phyloP scores from a whole-genome alignment of 2,888 invertebrate species.

The Brenthis hecate region DNA sequence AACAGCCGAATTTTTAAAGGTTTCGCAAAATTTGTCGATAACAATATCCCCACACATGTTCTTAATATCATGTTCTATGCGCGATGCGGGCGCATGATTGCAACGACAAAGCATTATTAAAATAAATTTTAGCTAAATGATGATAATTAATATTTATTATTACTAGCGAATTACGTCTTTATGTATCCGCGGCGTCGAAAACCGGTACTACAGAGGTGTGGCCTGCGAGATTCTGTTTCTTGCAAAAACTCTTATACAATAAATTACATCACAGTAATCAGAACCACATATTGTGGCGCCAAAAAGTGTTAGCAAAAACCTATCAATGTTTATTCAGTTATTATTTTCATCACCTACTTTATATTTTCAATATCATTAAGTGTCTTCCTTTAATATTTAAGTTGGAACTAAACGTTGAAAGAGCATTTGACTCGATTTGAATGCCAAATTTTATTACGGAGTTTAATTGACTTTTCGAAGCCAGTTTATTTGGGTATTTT shows the following conservation, averaged over 20 bases:
- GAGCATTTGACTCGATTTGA: no score
- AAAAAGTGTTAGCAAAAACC: not conserved
- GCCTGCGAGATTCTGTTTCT: slow-evolving; percentile 12
- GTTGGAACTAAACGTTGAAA: no score
- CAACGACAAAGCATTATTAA: not conserved
- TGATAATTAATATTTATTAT: slow-evolving; percentile 43
- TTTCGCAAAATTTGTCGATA: slow-evolving; percentile 13
- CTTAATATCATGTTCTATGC: slow-evolving; percentile 2
- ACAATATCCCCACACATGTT: slow-evolving; percentile 16
- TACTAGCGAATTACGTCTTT: not conserved
- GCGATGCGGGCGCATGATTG: slow-evolving; percentile 5
- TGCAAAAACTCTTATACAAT: slow-evolving; percentile 6
- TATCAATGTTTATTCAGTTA: slow-evolving; percentile 3
- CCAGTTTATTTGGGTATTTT: no score
- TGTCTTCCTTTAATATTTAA: not conserved
- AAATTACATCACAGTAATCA: slow-evolving; percentile 6
- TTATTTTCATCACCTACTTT: not conserved
- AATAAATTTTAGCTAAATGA: slow-evolving; percentile 18
- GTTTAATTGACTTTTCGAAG: no score
- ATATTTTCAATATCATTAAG: slow-evolving; percentile 2
- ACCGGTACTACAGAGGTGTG: slow-evolving; percentile 31
- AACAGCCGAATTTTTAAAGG: not conserved
- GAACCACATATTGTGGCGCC: not conserved
- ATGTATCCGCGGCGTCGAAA: slow-evolving; percentile 1
- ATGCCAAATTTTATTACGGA: no score